These are phyloP conservation scores for Phania funesta DNA, from an alignment of 2,888 invertebrate genomes.

Conservation along the genomic window DNA sequence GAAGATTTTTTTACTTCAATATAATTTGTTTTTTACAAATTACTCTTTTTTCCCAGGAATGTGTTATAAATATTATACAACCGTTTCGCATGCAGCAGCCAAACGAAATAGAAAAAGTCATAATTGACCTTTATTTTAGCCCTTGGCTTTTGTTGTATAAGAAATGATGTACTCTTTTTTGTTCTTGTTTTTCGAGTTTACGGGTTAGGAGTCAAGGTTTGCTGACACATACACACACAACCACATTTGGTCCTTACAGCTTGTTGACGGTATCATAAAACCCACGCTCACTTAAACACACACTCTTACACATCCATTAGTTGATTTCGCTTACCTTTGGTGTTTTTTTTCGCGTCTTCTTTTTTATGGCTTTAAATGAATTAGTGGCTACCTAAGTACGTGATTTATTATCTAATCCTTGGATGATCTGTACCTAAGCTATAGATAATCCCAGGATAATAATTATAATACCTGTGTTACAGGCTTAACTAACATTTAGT, in stretches of 20 bases:
- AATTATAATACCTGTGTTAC: slow-evolving; percentile 67
- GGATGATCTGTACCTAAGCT: slow-evolving; percentile 71
- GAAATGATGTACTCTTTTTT: background rate
- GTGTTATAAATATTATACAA: slow-evolving; percentile 41
- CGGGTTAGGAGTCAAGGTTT: slow-evolving; percentile 27
- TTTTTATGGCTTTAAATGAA: slow-evolving; percentile 34
- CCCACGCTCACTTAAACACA: background rate
- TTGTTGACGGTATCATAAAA: slow-evolving; percentile 34
- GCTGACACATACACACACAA: background rate
- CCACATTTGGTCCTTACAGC: background rate
- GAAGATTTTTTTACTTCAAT: background rate
- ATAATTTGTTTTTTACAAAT: background rate
- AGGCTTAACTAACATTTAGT: background rate
- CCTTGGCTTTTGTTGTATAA: background rate
- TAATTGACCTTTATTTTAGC: slow-evolving; percentile 26
- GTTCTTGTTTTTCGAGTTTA: slow-evolving; percentile 2
- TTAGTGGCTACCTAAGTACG: slow-evolving; percentile 34
- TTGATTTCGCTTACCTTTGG: background rate
- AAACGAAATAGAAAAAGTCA: background rate
- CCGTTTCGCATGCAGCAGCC: background rate
- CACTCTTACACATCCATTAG: background rate
- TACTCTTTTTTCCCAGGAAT: slow-evolving; percentile 28
- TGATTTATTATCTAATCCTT: slow-evolving; percentile 50
- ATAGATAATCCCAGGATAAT: slow-evolving; percentile 74
- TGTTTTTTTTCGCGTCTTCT: slow-evolving; percentile 12